Percentiles rank a stretch among this genome's conserved stretches.
These are phyloP conservation scores for Corythucha ciliata DNA, from an alignment of 2,888 invertebrate genomes.

Conservation along the genomic window DNA sequence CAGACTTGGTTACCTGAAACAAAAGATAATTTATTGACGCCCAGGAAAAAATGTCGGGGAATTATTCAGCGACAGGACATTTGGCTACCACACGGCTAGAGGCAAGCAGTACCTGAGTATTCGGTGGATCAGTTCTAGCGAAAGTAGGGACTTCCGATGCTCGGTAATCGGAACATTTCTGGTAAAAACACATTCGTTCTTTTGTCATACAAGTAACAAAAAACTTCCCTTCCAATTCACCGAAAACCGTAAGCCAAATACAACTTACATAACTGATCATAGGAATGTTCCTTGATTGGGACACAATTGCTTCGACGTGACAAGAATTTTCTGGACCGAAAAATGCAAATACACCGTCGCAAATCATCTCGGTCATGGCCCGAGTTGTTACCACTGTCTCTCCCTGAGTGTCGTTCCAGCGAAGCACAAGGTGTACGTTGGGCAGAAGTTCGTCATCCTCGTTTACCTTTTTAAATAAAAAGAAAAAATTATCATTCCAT, in stretches of 20 bases:
- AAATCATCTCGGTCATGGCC: conserved; percentile 82
- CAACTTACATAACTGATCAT: conserved; percentile 93
- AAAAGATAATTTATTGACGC: neutral
- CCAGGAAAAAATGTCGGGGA: neutral
- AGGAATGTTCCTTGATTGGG: conserved; percentile 86
- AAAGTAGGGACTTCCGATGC: conserved; percentile 83
- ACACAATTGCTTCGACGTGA: conserved; percentile 87
- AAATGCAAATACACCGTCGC: conserved; percentile 79
- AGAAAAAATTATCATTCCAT: neutral
- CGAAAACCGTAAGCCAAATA: no score
- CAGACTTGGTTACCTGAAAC: conserved; percentile 81
- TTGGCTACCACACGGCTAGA: neutral
- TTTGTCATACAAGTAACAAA: no score
- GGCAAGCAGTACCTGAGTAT: conserved; percentile 75
- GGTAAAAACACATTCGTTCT: conserved; percentile 43
- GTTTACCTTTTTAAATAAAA: conserved; percentile 52
- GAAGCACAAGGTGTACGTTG: conserved; percentile 59
- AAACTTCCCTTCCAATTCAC: conserved; percentile 4
- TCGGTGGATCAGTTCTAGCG: conserved; percentile 86
- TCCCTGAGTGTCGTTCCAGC: conserved; percentile 77
- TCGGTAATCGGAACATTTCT: conserved; percentile 91
- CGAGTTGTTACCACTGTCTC: conserved; percentile 72
- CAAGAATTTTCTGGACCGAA: conserved; percentile 94
- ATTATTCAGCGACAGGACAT: neutral
- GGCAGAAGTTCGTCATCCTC: conserved; percentile 58